These are phyloP conservation scores for Thalpophila matura DNA, from an alignment of 2,888 invertebrate species.

Conservation along the genomic window DNA sequence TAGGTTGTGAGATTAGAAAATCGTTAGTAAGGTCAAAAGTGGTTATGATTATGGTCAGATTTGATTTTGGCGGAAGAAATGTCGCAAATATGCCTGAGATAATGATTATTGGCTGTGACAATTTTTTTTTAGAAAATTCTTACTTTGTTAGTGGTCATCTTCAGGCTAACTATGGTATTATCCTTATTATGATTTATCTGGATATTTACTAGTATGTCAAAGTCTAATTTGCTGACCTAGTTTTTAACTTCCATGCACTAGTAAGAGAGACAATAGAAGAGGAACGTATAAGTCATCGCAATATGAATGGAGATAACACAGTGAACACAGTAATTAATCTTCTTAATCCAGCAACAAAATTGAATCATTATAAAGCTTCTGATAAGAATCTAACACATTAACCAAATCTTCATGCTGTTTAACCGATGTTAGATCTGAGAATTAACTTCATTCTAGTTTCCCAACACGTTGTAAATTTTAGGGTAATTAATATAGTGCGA, in stretches of 20 bases:
- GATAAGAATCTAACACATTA: slow-evolving; percentile 47
- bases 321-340: slow-evolving; percentile 1
- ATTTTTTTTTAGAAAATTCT: accelerated
- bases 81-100: neutral
- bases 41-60: neutral
- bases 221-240: neutral
- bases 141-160: accelerated
- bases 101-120: neutral
- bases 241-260: neutral
- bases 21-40: slow-evolving; percentile 1
- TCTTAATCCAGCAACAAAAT: slow-evolving; percentile 6
- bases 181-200: neutral
- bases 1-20: slow-evolving; percentile 24
- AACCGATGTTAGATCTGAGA: slow-evolving; percentile 31
- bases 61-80: neutral
- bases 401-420: slow-evolving; percentile 46
- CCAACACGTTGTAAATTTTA: slow-evolving; percentile 59
- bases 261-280: neutral
- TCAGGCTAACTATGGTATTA: neutral
- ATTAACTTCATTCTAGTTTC: slow-evolving; percentile 33
- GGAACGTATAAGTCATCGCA: neutral
- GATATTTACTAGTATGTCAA: neutral
- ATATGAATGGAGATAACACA: neutral
- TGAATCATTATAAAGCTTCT: slow-evolving; percentile 31
- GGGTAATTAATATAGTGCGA: slow-evolving; percentile 57